Evolutionary conservation across 2,113 vertebrate genomes (phyloP).

Genomic region (Trogon surrucura): DNA sequence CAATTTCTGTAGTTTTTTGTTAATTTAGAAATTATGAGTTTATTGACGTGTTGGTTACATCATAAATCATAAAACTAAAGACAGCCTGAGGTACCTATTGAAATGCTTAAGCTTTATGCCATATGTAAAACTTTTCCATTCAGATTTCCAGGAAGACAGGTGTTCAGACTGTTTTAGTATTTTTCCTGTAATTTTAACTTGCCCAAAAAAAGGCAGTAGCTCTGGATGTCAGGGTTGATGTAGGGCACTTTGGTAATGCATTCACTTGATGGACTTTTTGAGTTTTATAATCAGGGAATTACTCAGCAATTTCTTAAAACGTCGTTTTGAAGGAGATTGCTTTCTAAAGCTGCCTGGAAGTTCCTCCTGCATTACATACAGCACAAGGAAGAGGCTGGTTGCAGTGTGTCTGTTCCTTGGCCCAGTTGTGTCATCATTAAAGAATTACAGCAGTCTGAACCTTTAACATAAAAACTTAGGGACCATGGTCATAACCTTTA

Average conservation of each 20-base stretch:
- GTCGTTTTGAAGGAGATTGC: neutral
- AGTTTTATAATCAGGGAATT: neutral
- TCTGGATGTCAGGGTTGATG: neutral
- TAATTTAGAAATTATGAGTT: neutral
- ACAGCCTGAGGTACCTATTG: neutral
- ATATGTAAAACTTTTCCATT: neutral
- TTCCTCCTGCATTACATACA: neutral
- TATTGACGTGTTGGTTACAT: neutral
- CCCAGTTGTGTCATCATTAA: neutral
- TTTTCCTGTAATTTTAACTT: neutral
- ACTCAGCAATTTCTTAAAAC: neutral
- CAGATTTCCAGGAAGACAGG: neutral
- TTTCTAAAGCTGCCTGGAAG: neutral
- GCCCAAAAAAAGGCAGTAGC: neutral
- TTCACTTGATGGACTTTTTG: neutral
- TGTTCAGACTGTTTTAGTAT: neutral
- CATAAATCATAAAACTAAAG: rapidly evolving
- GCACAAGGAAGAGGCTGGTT: neutral
- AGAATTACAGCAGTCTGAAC: slow-evolving; percentile 31
- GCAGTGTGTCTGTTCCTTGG: neutral
- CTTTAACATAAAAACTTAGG: slow-evolving; percentile 46
- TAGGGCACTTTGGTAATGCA: neutral
- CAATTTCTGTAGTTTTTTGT: neutral
- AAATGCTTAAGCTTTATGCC: neutral
- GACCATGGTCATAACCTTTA: neutral